Evolutionary conservation across 2,113 vertebrate species (phyloP).

Genomic region (Salminus brasiliensis): DNA sequence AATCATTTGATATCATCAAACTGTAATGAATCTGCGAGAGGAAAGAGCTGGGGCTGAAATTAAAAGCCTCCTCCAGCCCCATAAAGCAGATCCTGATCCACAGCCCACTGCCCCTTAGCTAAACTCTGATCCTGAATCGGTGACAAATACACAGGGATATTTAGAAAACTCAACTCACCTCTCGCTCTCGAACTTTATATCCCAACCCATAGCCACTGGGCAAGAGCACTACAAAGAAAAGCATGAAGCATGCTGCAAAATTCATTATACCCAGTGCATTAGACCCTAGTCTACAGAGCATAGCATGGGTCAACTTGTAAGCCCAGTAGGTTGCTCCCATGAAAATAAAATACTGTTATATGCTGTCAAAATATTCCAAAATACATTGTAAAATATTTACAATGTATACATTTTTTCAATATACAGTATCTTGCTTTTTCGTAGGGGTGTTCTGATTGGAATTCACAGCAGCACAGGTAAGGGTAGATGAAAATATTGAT

Average conservation of each 20-base stretch:
- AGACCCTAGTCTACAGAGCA: background rate
- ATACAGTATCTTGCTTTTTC: background rate
- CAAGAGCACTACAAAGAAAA: background rate
- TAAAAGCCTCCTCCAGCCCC: slow-evolving; percentile 46
- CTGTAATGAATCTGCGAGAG: slow-evolving; percentile 67
- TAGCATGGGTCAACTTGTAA: background rate
- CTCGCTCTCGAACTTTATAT: slow-evolving; percentile 15
- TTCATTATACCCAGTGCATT: background rate
- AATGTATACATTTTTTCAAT: too few relatives aligned
- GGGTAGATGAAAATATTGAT: background rate
- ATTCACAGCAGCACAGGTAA: background rate
- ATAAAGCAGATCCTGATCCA: slow-evolving; percentile 34
- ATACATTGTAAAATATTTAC: too few relatives aligned
- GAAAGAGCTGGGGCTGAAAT: slow-evolving; percentile 37
- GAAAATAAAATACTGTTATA: background rate
- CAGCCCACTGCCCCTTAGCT: slow-evolving; percentile 28
- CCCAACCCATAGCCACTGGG: background rate
- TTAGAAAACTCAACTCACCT: slow-evolving; percentile 35
- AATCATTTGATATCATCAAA: slow-evolving; percentile 75
- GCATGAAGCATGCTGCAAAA: background rate
- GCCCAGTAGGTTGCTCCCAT: background rate
- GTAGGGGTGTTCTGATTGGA: background rate
- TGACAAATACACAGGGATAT: slow-evolving; percentile 31
- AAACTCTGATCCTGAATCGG: slow-evolving; percentile 34
- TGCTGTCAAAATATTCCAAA: too few relatives aligned